A percentile compares a stretch with the other conserved stretches of the same genome.
phyloP scores from a whole-genome alignment of 2,797 vertebrate species.

The Parauchenoglanis punctatus region DNA sequence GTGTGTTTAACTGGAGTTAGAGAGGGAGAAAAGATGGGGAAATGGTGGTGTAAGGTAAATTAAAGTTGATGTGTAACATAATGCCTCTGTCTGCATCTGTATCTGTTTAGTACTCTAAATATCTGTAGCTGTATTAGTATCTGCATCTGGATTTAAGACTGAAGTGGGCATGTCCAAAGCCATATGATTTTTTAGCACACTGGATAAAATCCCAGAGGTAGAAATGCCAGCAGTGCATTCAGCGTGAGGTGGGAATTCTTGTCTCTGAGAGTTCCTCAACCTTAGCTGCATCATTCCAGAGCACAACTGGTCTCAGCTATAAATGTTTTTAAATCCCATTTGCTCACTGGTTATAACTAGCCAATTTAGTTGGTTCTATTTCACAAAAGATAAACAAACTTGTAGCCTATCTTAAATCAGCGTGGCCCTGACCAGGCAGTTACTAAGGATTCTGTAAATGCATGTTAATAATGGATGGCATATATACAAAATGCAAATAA shows the following conservation, averaged over 20 bases:
- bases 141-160: background rate
- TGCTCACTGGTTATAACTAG: background rate
- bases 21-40: conserved; percentile 32
- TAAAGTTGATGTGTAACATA: background rate
- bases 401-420: background rate
- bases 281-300: background rate
- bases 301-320: background rate
- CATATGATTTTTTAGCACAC: background rate
- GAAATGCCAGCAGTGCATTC: background rate
- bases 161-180: background rate
- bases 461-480: background rate
- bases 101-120: background rate
- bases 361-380: background rate
- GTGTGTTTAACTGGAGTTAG: conserved; percentile 49
- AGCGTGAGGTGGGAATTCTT: background rate
- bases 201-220: background rate
- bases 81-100: background rate
- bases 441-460: background rate
- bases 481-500: background rate
- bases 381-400: background rate
- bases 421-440: background rate
- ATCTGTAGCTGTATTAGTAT: background rate
- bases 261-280: background rate
- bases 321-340: background rate
- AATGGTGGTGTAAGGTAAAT: conserved; percentile 27